Percentiles rank a stretch among this genome's conserved stretches.
Evolutionary conservation across 2,888 invertebrate genomes (phyloP).

Genomic region (Agrochola litura): DNA sequence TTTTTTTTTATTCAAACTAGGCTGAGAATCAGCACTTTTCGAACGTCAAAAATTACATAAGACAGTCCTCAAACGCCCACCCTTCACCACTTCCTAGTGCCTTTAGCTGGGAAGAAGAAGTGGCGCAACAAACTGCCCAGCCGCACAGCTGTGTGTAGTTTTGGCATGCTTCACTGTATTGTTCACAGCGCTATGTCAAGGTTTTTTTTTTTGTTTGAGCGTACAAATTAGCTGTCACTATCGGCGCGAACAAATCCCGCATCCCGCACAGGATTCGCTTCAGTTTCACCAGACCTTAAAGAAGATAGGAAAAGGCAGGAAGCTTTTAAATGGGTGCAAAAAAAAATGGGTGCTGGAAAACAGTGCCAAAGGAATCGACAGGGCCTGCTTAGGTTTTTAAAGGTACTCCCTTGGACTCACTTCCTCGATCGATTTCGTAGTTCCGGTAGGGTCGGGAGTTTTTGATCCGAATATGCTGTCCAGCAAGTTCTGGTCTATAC

Average conservation of each 20-base stretch:
- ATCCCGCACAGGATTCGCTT: no score
- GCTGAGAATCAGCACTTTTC: no score
- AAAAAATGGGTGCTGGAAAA: not conserved
- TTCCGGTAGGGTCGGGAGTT: not conserved
- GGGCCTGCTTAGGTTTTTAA: not conserved
- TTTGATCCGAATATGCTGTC: slow-evolving; percentile 13
- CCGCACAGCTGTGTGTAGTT: no score
- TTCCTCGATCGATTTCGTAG: not conserved
- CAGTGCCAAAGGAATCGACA: not conserved
- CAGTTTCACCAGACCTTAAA: not conserved
- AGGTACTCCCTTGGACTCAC: slow-evolving; percentile 37
- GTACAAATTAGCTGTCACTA: not conserved
- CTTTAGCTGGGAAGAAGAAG: no score
- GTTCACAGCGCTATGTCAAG: no score
- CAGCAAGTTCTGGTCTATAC: slow-evolving; percentile 5
- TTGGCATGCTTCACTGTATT: no score
- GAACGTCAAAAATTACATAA: no score
- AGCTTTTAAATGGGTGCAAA: not conserved
- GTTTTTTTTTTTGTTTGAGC: no score
- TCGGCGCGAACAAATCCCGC: not conserved
- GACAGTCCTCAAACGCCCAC: no score
- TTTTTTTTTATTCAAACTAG: no score
- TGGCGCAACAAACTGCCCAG: no score
- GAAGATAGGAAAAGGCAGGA: not conserved
- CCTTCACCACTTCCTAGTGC: no score